Conservation (phyloP, 2,888 invertebrate species). For the Coelopa pilipes region DNA sequence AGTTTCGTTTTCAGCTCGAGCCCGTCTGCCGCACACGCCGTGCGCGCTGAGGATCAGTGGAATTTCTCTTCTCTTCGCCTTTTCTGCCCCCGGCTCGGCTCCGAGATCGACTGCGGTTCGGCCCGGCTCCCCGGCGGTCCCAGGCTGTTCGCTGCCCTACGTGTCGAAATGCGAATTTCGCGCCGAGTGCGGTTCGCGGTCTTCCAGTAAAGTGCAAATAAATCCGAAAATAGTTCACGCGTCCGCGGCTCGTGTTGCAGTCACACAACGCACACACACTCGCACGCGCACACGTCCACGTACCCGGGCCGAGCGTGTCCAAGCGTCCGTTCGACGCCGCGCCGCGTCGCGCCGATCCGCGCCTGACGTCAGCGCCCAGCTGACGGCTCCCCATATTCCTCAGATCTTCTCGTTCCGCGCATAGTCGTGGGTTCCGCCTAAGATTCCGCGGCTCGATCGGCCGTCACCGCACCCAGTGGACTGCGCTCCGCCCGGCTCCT, state of each 20-base stretch:
- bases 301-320: conserved; percentile 20
- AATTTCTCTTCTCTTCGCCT: not conserved
- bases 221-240: not conserved
- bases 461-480: too few species aligned
- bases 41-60: not conserved
- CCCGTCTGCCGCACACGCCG: conserved; percentile 2
- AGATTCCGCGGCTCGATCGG: too few species aligned
- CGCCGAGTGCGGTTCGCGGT: not conserved
- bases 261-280: not conserved
- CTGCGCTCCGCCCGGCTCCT: too few species aligned
- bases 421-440: too few species aligned
- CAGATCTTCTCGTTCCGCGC: too few species aligned
- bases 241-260: not conserved
- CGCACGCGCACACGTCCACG: not conserved
- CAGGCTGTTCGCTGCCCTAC: conserved; percentile 22
- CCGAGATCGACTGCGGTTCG: not conserved
- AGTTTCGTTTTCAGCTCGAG: conserved; percentile 23
- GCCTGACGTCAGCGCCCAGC: conserved; percentile 30
- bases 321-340: conserved; percentile 21
- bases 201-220: too few species aligned
- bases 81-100: not conserved
- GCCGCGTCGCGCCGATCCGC: not conserved
- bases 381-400: too few species aligned
- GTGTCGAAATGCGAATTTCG: conserved; percentile 44
- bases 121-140: too few species aligned